These are phyloP conservation scores for Tympanoctomys barrerae DNA, from an alignment of 2,797 vertebrate genomes.

Conservation along the genomic window DNA sequence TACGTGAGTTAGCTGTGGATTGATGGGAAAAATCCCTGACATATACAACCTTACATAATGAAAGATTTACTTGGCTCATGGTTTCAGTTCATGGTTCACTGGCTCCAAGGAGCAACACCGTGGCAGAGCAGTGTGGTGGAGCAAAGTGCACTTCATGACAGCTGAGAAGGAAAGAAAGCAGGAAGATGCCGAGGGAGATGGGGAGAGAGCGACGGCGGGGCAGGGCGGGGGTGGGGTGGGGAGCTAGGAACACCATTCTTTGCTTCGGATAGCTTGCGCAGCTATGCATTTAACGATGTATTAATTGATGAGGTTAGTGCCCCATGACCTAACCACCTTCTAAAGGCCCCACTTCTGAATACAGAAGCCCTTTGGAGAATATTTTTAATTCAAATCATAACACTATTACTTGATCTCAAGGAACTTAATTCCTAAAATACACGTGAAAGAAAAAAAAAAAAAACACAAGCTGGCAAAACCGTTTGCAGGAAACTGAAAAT, in stretches of 20 bases:
- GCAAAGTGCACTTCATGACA: background rate
- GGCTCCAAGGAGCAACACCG: background rate
- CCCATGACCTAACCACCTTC: background rate
- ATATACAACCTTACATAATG: background rate
- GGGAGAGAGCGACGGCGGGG: background rate
- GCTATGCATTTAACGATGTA: background rate
- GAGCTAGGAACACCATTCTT: background rate
- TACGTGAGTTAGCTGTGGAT: background rate
- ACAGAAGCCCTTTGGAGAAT: background rate
- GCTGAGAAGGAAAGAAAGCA: background rate
- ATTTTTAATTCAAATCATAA: background rate
- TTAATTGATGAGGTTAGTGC: background rate
- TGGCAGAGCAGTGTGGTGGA: background rate
- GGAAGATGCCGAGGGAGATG: background rate
- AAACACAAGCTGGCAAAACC: too few relatives aligned
- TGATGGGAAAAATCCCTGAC: background rate
- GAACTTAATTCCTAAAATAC: background rate
- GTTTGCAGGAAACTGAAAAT: too few relatives aligned
- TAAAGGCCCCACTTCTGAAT: background rate
- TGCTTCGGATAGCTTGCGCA: background rate
- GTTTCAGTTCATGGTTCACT: background rate
- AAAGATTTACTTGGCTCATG: background rate
- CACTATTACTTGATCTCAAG: background rate
- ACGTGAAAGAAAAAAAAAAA: background rate
- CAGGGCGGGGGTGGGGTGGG: too few relatives aligned